A percentile compares a stretch with the other conserved stretches of the same genome.
These are phyloP conservation scores for Petrolisthes manimaculis DNA, from an alignment of 2,888 invertebrate species.

Conservation along the genomic window DNA sequence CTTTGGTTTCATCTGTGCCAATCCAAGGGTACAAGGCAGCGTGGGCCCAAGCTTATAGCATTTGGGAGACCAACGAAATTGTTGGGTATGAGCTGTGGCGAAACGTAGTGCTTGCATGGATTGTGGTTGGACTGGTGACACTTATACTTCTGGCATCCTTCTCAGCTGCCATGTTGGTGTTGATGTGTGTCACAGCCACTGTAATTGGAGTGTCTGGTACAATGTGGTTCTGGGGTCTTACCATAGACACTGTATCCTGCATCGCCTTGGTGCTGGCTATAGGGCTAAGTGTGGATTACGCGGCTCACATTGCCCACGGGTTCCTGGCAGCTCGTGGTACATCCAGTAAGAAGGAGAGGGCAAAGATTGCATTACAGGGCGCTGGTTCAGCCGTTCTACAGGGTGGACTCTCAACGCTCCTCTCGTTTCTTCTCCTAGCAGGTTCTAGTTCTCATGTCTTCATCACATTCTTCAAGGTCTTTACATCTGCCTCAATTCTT, in stretches of 20 bases:
- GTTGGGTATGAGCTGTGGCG: constrained; percentile 82
- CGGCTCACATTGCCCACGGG: constrained; percentile 75
- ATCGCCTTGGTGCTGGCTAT: constrained; percentile 72
- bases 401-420: constrained; percentile 70
- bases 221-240: constrained; percentile 69
- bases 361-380: constrained; percentile 77
- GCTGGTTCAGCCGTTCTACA: constrained; percentile 75
- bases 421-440: constrained; percentile 69
- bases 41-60: constrained; percentile 58
- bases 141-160: constrained; percentile 81
- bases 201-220: constrained; percentile 73
- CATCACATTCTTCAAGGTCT: constrained; percentile 68
- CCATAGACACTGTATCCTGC: constrained; percentile 73
- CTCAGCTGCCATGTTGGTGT: constrained; percentile 85
- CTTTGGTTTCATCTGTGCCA: constrained; percentile 20
- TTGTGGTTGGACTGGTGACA: constrained; percentile 85
- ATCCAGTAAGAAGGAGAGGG: constrained; percentile 71
- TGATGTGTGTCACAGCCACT: constrained; percentile 76
- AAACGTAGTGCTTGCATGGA: constrained; percentile 80
- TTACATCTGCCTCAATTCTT: constrained; percentile 34
- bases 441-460: constrained; percentile 69
- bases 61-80: constrained; percentile 70
- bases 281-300: constrained; percentile 73
- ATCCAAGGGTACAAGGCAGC: constrained; percentile 47
- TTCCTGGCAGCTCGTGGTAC: constrained; percentile 78